Conservation (phyloP, 2,888 invertebrate species). For the Phrixothrix hirtus region DNA sequence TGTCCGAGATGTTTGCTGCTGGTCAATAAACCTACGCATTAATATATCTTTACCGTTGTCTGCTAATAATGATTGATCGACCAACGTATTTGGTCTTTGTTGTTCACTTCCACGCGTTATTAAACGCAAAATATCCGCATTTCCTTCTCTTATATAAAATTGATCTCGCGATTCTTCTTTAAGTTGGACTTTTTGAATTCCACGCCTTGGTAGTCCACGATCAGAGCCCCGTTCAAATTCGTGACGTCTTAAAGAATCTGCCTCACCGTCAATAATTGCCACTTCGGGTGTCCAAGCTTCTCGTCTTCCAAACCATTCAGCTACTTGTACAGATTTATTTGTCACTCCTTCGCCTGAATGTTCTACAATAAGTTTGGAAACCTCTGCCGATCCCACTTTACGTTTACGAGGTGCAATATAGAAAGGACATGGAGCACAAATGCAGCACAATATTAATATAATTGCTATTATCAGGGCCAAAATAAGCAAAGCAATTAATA, state of each 20-base stretch:
- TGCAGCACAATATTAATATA: slow-evolving; percentile 77
- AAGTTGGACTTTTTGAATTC: slow-evolving; percentile 40
- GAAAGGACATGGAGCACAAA: slow-evolving; percentile 83
- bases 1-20: slow-evolving; percentile 59
- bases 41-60: slow-evolving; percentile 83
- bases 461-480: slow-evolving; percentile 73
- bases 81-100: slow-evolving; percentile 61
- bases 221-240: slow-evolving; percentile 80
- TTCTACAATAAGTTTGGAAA: slow-evolving; percentile 73
- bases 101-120: slow-evolving; percentile 71
- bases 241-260: slow-evolving; percentile 74
- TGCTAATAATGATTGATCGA: slow-evolving; percentile 57
- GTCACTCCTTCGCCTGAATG: slow-evolving; percentile 61
- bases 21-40: slow-evolving; percentile 82
- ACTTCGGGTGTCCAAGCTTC: slow-evolving; percentile 87
- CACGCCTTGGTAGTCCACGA: slow-evolving; percentile 49
- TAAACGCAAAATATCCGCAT: slow-evolving; percentile 79
- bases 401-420: slow-evolving; percentile 77
- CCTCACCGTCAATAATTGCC: slow-evolving; percentile 61
- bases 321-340: slow-evolving; percentile 76
- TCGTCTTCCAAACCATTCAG: slow-evolving; percentile 74
- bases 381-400: slow-evolving; percentile 74
- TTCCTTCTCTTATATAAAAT: slow-evolving; percentile 81
- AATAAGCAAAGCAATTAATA: slow-evolving; percentile 75
- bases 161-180: slow-evolving; percentile 63